Percentiles rank a stretch among this genome's conserved stretches.
Evolutionary conservation across 2,888 invertebrate genomes (phyloP).

Genomic region (Melieria omissa): DNA sequence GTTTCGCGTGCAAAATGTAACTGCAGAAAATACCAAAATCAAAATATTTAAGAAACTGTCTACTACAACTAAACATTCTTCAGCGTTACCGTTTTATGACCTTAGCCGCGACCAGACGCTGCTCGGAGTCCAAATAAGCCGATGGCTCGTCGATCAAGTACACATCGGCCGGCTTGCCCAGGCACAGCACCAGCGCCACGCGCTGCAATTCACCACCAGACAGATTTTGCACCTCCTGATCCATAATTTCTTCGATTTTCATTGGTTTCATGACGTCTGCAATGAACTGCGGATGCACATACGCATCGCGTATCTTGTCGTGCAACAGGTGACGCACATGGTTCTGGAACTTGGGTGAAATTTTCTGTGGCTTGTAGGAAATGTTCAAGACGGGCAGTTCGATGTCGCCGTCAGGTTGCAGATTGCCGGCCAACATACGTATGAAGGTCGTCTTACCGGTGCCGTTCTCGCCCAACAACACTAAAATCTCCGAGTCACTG

Average conservation of each 20-base stretch:
- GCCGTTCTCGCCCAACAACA: slow-evolving; percentile 96
- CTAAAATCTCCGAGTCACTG: slow-evolving; percentile 99
- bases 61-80: background rate
- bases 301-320: slow-evolving; percentile 97
- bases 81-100: slow-evolving; percentile 88
- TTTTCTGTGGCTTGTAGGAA: slow-evolving; percentile 99
- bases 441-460: slow-evolving; percentile 99
- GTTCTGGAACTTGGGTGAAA: slow-evolving; percentile 96
- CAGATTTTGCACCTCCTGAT: slow-evolving; percentile 97
- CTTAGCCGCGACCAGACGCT: slow-evolving; percentile 99
- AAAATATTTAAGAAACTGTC: background rate
- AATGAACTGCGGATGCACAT: slow-evolving; percentile 96
- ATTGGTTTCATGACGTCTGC: slow-evolving; percentile 99
- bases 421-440: slow-evolving; percentile 95
- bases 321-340: slow-evolving; percentile 92
- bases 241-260: slow-evolving; percentile 96
- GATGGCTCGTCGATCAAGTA: slow-evolving; percentile 99
- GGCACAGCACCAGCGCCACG: slow-evolving; percentile 93
- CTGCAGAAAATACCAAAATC: slow-evolving; percentile 64
- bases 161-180: slow-evolving; percentile 98
- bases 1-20: slow-evolving; percentile 98
- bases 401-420: slow-evolving; percentile 84
- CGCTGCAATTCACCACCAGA: slow-evolving; percentile 99
- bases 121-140: slow-evolving; percentile 98
- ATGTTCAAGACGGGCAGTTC: slow-evolving; percentile 88